Percentiles rank a stretch among this genome's conserved stretches.
These are phyloP conservation scores for Propithecus perrieri DNA, from an alignment of 2,797 vertebrate species.

Conservation along the genomic window DNA sequence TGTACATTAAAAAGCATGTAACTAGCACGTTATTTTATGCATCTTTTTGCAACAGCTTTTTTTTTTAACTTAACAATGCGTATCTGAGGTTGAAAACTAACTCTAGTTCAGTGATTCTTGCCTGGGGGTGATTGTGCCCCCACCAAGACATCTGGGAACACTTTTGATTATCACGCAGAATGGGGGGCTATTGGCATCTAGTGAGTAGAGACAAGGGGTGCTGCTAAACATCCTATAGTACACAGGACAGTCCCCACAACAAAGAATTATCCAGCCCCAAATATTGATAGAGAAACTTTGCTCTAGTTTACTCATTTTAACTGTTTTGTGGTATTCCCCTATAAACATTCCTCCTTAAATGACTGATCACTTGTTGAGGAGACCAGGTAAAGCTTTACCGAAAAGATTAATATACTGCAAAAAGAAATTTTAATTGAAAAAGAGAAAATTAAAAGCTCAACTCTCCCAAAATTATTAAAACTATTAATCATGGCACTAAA, in stretches of 20 bases:
- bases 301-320: constrained; percentile 15
- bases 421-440: constrained; percentile 46
- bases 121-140: background rate
- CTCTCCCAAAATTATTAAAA: constrained; percentile 54
- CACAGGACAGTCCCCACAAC: background rate
- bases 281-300: background rate
- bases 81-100: constrained; percentile 1
- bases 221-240: background rate
- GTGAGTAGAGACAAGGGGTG: background rate
- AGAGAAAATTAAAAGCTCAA: constrained; percentile 4
- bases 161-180: background rate
- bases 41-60: background rate
- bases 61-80: background rate
- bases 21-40: background rate
- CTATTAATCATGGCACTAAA: constrained; percentile 41
- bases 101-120: background rate
- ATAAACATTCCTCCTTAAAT: background rate
- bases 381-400: background rate
- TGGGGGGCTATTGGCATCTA: background rate
- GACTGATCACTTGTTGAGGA: background rate
- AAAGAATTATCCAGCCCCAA: background rate
- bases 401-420: background rate
- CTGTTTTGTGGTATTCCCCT: background rate
- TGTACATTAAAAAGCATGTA: constrained; percentile 16
- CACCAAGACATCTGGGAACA: background rate